Evolutionary conservation across 2,113 vertebrate species (phyloP).

Genomic region (Podarcis muralis): DNA sequence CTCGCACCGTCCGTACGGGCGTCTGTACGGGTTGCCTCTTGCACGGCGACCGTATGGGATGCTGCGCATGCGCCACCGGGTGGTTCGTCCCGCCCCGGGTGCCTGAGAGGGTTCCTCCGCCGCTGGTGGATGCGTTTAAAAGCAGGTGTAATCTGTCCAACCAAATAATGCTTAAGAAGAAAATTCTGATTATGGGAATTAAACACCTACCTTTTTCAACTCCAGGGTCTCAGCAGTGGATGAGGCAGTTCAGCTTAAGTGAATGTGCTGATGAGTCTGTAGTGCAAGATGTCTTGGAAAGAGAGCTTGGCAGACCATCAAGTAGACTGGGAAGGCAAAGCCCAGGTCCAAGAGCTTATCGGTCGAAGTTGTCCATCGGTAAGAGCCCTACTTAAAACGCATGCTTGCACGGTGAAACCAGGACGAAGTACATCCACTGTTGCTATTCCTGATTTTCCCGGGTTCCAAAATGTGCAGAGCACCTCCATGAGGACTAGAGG

Average conservation of each 20-base stretch:
- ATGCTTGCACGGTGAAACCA: neutral
- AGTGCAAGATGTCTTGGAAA: constrained; percentile 34
- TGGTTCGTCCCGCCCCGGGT: too few relatives aligned
- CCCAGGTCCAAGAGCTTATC: neutral
- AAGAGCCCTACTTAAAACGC: neutral
- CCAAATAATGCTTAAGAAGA: neutral
- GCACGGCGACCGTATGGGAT: too few relatives aligned
- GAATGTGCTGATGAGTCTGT: constrained; percentile 42
- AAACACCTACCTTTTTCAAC: constrained; percentile 9
- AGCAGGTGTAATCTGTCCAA: neutral
- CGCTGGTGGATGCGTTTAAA: neutral
- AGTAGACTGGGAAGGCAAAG: neutral
- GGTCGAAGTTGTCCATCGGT: constrained; percentile 32
- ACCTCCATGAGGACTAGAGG: too few relatives aligned
- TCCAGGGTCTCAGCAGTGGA: constrained; percentile 70
- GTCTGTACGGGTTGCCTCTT: too few relatives aligned
- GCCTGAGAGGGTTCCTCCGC: too few relatives aligned
- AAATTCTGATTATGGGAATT: neutral
- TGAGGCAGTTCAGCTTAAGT: constrained; percentile 58
- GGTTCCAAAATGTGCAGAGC: too few relatives aligned
- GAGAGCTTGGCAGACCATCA: neutral
- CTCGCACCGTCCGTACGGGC: too few relatives aligned
- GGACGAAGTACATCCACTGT: neutral
- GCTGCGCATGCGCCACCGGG: too few relatives aligned
- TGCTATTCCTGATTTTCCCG: too few relatives aligned